phyloP scores from a whole-genome alignment of 2,113 vertebrate species.

The Hippocampus barbouri region DNA sequence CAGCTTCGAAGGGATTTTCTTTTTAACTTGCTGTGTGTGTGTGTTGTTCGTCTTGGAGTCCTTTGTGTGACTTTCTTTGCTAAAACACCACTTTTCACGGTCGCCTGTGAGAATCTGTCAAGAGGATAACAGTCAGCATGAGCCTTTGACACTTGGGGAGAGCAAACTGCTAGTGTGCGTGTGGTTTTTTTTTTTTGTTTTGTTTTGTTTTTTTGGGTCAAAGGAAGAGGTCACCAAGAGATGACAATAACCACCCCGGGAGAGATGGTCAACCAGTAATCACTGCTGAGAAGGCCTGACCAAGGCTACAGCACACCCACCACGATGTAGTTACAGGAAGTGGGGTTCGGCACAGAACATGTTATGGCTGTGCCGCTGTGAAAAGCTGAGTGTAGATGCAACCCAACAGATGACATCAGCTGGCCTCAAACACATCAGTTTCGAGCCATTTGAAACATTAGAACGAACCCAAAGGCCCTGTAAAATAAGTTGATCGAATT shows the following conservation, averaged over 20 bases:
- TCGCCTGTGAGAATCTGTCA: neutral
- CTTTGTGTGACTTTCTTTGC: neutral
- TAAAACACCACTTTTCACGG: neutral
- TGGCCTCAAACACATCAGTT: neutral
- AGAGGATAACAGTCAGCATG: neutral
- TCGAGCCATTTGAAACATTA: neutral
- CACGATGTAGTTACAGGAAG: neutral
- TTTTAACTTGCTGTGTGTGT: neutral
- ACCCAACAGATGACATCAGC: neutral
- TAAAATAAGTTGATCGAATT: too few relatives aligned
- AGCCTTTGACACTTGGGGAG: neutral
- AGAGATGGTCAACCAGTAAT: neutral
- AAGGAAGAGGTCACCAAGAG: constrained; percentile 26
- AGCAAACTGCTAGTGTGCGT: neutral
- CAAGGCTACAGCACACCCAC: neutral
- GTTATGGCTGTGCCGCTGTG: too few relatives aligned
- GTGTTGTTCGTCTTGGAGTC: neutral
- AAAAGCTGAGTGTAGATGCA: too few relatives aligned
- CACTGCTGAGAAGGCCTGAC: neutral
- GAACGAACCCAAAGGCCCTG: neutral
- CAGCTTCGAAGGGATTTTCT: neutral
- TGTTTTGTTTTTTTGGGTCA: constrained; percentile 22
- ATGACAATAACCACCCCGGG: constrained; percentile 16
- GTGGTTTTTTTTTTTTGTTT: too few relatives aligned
- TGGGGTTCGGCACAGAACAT: neutral